A percentile compares a stretch with the other conserved stretches of the same genome.
Conservation (phyloP, 37 sponge, comb jelly and placozoan species). For the Crambe crambe region DNA sequence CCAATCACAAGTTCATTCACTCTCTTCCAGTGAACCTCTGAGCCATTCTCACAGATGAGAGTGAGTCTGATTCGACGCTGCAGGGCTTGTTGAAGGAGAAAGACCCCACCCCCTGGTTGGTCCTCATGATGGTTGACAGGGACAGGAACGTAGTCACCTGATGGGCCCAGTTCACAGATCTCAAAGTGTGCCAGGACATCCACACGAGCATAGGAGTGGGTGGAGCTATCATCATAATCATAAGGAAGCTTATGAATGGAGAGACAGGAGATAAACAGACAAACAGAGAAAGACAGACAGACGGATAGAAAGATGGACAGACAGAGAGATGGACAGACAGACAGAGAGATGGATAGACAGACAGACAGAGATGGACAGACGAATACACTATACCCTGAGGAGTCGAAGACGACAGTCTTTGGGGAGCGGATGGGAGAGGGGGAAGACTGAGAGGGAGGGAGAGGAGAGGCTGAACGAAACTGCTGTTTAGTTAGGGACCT, state of each 20-base stretch:
- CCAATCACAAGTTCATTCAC: constrained; percentile 78
- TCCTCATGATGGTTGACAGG: constrained; percentile 61
- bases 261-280: too few relatives aligned
- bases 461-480: constrained; percentile 35
- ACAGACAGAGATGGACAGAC: too few relatives aligned
- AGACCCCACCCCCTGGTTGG: constrained; percentile 33
- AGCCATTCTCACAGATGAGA: constrained; percentile 75
- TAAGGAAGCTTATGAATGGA: background rate
- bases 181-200: constrained; percentile 82
- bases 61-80: constrained; percentile 86
- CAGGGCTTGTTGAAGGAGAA: constrained; percentile 84
- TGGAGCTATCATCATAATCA: constrained; percentile 32
- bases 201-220: constrained; percentile 60
- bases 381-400: constrained; percentile 20
- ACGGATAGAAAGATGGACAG: too few relatives aligned
- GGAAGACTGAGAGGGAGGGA: constrained; percentile 35
- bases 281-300: too few relatives aligned
- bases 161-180: constrained; percentile 88
- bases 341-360: too few relatives aligned
- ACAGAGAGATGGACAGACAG: too few relatives aligned
- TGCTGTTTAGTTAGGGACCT: constrained; percentile 17
- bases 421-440: constrained; percentile 44
- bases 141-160: constrained; percentile 82
- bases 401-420: constrained; percentile 49
- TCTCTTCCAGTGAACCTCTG: constrained; percentile 71